These are phyloP conservation scores for Bombus confusus DNA, from an alignment of 1,140 invertebrate genomes.

Conservation along the genomic window DNA sequence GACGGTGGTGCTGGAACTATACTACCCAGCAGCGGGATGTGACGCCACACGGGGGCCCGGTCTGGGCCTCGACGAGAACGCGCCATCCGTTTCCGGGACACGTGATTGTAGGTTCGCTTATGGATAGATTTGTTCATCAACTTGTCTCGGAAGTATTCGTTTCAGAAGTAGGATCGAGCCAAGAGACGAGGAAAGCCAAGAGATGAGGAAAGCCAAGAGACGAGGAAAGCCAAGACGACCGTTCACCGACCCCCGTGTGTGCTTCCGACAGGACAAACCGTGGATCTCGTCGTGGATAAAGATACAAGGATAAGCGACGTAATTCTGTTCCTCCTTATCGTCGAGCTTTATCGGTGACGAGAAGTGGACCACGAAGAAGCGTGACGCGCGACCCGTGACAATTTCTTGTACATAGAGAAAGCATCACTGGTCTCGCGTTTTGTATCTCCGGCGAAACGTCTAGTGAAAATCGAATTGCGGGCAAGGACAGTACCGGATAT, in stretches of 20 bases:
- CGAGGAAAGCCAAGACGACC: background rate
- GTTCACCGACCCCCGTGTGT: background rate
- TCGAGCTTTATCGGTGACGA: constrained; percentile 26
- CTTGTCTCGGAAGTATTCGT: background rate
- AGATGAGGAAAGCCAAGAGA: background rate
- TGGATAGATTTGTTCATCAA: background rate
- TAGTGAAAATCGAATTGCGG: constrained; percentile 15
- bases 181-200: background rate
- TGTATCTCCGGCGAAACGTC: constrained; percentile 29
- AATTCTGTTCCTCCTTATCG: background rate
- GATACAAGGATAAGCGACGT: background rate
- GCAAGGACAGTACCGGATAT: background rate
- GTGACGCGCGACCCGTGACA: background rate
- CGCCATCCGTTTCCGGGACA: constrained; percentile 79
- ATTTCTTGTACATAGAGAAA: constrained; percentile 25
- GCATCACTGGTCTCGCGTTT: constrained; percentile 33
- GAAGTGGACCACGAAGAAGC: constrained; percentile 40
- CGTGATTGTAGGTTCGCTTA: constrained; percentile 72
- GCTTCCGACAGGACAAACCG: background rate
- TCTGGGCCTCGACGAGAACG: constrained; percentile 76
- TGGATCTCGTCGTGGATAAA: background rate
- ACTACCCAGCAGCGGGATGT: constrained; percentile 73
- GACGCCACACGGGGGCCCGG: constrained; percentile 78
- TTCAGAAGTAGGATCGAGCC: background rate
- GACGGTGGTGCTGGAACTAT: constrained; percentile 70